These are phyloP conservation scores for Elgaria multicarinata DNA, from an alignment of 2,113 vertebrate species.

Conservation along the genomic window DNA sequence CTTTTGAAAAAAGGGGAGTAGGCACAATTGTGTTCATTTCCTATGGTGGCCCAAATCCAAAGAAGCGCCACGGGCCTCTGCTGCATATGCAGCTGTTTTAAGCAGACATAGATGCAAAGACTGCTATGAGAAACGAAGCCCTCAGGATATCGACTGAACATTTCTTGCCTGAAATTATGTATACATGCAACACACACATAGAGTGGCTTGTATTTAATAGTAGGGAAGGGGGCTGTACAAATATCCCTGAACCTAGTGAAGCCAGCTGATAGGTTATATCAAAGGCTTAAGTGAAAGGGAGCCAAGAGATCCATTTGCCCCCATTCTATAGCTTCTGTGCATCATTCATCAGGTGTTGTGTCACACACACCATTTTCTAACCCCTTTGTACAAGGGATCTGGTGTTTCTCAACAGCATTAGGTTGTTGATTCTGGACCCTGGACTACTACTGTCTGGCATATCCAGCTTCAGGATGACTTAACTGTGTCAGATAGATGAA, in stretches of 20 bases:
- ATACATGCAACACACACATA: neutral
- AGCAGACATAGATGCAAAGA: neutral
- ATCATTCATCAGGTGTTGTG: slow-evolving; percentile 41
- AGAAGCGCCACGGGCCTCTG: neutral
- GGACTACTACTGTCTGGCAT: slow-evolving; percentile 70
- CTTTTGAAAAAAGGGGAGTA: neutral
- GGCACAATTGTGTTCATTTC: neutral
- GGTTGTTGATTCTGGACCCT: slow-evolving; percentile 79
- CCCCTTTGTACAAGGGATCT: slow-evolving; percentile 45
- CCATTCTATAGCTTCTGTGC: slow-evolving; percentile 33
- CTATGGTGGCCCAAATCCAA: neutral
- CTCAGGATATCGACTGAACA: neutral
- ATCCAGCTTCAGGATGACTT: slow-evolving; percentile 69
- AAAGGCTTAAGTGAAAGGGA: neutral
- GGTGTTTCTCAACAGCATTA: slow-evolving; percentile 62
- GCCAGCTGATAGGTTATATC: neutral
- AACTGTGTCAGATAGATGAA: slow-evolving; percentile 78
- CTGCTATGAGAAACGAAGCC: neutral
- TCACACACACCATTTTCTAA: slow-evolving; percentile 60
- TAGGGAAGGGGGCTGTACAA: neutral
- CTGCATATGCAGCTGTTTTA: neutral
- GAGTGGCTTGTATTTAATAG: neutral
- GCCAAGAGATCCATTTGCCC: neutral
- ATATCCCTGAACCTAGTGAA: neutral
- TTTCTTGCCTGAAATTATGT: neutral